Evolutionary conservation across 2,113 vertebrate species (phyloP).

Genomic region (Macaca fascicularis): DNA sequence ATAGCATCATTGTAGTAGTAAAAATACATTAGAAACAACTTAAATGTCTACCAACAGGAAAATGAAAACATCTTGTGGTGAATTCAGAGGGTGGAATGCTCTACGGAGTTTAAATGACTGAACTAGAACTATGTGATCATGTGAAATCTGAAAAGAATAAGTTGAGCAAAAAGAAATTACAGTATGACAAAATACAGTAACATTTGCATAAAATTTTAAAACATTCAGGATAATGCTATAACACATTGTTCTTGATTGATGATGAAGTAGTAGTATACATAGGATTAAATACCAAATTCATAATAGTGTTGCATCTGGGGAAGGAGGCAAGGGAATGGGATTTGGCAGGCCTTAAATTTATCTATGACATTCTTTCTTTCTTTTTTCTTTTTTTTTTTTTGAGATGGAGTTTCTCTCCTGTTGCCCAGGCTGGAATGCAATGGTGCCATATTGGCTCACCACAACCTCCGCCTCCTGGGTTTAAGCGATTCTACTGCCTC

Average conservation of each 20-base stretch:
- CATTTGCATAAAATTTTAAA: constrained; percentile 19
- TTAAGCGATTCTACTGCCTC: too few relatives aligned
- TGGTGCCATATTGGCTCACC: too few relatives aligned
- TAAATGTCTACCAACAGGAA: neutral
- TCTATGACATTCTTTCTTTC: neutral
- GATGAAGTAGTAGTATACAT: neutral
- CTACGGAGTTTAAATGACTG: neutral
- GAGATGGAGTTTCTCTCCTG: too few relatives aligned
- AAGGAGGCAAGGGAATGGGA: neutral
- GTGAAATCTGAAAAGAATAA: neutral
- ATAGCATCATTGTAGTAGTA: neutral
- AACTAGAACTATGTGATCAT: neutral
- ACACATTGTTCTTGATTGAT: neutral
- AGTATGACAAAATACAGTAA: neutral
- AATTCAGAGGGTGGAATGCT: neutral
- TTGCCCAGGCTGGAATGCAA: too few relatives aligned
- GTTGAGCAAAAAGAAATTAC: neutral
- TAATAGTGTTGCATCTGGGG: neutral
- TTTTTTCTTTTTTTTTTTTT: too few relatives aligned
- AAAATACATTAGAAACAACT: neutral
- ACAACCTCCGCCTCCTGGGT: too few relatives aligned
- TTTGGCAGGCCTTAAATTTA: neutral
- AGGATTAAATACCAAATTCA: neutral
- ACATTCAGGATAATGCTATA: neutral
- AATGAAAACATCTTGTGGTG: constrained; percentile 23